Base-by-base conservation (phyloP, 2,888 invertebrate genomes). In the Pinctada fucata region DNA sequence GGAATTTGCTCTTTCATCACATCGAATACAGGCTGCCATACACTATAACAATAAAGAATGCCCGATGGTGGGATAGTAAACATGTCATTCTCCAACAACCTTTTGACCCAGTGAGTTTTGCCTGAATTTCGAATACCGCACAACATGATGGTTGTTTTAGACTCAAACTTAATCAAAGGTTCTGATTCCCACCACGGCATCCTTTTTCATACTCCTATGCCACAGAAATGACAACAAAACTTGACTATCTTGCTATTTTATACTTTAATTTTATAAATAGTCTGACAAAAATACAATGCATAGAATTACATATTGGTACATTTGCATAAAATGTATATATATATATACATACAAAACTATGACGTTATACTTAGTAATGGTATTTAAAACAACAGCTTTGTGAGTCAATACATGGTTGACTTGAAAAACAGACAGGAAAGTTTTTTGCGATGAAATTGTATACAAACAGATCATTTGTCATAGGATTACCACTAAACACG, bases 401-500 rank as follows among this genome's bases (percentile, higher is more conserved):
- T n/a, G n/a, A n/a, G n/a, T n/a, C n/a, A n/a, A n/a, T n/a, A n/a
- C n/a, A n/a, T n/a, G n/a, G n/a, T n/a, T n/a, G n/a, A n/a, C n/a
- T n/a, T n/a, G 10, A 52, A 52, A 77, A 66, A 64, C 70, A 76
- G 65, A 52, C 66, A 31, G 70, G 71, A 66, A 74, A 78, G 3
- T 47, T 65, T 47, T 52, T 16, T n/a, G 31, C 47, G 45, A 75
- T 70, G 50, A 45, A 45, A 47, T 65, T 47, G 50, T 68, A 52
- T n/a, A 78, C 78, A 75, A 70, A 75, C 58, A 49, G 10, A 64
- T 79, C 75, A 48, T 79, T 79, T 5, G 51, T 70, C 10, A 49
- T 3, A 52, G n/a, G n/a, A n/a, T n/a, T n/a, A n/a, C n/a, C n/a
- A n/a, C n/a, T n/a, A n/a, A n/a, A n/a, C n/a, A n/a, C n/a, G n/a